Evolutionary conservation across 2,113 vertebrate species (phyloP).

Genomic region (Bucco capensis): DNA sequence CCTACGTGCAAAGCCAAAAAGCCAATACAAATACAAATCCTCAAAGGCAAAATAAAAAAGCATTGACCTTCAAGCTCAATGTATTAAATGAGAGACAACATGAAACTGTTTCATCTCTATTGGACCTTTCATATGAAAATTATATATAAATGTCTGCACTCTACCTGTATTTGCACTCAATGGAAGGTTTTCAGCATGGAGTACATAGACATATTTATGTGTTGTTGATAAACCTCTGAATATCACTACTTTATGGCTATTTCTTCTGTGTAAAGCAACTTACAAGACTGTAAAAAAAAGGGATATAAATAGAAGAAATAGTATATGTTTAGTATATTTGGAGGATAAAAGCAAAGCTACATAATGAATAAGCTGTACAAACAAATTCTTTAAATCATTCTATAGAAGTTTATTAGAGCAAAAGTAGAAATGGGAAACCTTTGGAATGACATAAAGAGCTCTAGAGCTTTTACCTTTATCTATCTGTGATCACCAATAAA

Average conservation of each 20-base stretch:
- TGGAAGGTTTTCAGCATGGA: background rate
- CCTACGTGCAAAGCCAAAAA: background rate
- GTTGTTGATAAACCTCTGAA: background rate
- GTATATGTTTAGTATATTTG: background rate
- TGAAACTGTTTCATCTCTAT: background rate
- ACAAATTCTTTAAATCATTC: background rate
- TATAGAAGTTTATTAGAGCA: background rate
- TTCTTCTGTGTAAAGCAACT: background rate
- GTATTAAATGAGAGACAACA: background rate
- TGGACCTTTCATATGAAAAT: constrained; percentile 28
- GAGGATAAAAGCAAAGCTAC: background rate
- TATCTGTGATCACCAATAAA: background rate
- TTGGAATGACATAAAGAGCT: background rate
- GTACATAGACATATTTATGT: constrained; percentile 22
- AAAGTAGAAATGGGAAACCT: background rate
- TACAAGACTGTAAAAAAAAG: background rate
- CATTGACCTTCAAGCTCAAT: background rate
- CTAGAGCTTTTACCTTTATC: background rate
- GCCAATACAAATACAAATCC: background rate
- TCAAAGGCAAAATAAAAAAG: constrained; percentile 11
- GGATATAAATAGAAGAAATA: background rate
- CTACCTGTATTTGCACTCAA: background rate
- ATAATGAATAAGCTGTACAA: background rate
- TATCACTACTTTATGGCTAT: background rate
- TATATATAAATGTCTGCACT: background rate